Evolutionary conservation across 2,797 vertebrate species (phyloP), one percentile per base, ranked within the genome.

Genomic region (Chromis chromis): DNA sequence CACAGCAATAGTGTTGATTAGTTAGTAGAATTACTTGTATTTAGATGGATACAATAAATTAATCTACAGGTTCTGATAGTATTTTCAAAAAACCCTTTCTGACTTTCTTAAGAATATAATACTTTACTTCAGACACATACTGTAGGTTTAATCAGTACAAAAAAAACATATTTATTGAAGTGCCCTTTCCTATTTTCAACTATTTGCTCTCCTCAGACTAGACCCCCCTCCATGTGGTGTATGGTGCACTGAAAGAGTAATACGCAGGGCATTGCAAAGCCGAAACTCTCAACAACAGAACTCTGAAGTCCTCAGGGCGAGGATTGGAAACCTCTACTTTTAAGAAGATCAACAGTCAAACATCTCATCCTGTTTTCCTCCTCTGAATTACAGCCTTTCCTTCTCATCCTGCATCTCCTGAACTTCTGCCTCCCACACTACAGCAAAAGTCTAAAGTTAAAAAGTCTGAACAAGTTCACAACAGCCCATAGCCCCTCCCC

Each of bases 281-380:
- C 64, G 57, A 64, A 55, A 53, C 17, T 8, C 46, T 58, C 28
- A 6, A 14, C 49, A 58, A 46, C 50, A 53, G 46, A 65, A 25
- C 42, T 74, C 33, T 3, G 2, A 60, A 54, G 55, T 42, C 70
- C 58, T 63, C 25, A 12, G 57, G 52, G 57, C 24, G 39, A n/a
- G 22, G 55, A 70, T 40, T 52, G 48, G 25, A 60, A 82, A 49
- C 58, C 40, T 52, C 0, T 4, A n/a, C 66, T 75, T 65, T 74
- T 55, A 63, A 78, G 64, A 78, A 62, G 48, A 52, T 75, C 62
- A 33, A 22, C 62, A 19, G 22, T 69, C 52, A 71, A 50, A 63
- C 25, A 54, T 66, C 67, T 42, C 25, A 54, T 62, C 67, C 44
- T 65, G 21, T 76, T 42, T 36, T 54, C n/a, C 1, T 48, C 57